Percentiles rank a stretch among this genome's conserved stretches.
phyloP scores from a whole-genome alignment of 1,140 invertebrate species.

The Cyclina sinensis region DNA sequence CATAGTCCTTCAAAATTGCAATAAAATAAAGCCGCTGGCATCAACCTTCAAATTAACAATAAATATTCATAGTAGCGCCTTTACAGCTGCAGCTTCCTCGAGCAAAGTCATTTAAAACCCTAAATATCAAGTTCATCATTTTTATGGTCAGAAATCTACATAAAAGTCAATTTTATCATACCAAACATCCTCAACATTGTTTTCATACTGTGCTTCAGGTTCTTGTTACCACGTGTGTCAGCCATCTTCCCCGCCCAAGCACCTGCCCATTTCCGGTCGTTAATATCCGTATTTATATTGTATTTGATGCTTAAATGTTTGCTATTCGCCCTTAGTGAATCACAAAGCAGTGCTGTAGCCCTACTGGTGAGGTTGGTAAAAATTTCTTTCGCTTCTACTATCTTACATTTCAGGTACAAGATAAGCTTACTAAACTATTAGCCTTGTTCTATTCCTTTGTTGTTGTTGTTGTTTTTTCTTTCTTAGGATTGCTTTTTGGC shows the following conservation, averaged over 20 bases:
- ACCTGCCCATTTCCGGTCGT: constrained; percentile 29
- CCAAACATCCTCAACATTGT: background rate
- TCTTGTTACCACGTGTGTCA: background rate
- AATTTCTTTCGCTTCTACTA: too few species aligned
- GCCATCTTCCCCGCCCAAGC: background rate
- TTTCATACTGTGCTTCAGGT: background rate
- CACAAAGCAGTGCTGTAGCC: constrained; percentile 22
- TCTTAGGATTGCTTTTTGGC: too few species aligned
- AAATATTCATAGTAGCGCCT: too few species aligned
- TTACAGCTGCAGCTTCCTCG: background rate
- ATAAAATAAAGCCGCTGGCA: too few species aligned
- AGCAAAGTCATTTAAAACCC: background rate
- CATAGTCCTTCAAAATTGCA: too few species aligned
- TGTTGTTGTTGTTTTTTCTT: too few species aligned
- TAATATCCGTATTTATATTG: constrained; percentile 34
- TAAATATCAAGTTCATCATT: background rate
- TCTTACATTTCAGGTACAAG: too few species aligned
- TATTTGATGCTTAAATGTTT: background rate
- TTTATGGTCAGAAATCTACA: background rate
- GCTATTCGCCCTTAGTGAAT: constrained; percentile 54
- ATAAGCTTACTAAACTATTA: too few species aligned
- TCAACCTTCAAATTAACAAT: too few species aligned
- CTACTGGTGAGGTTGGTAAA: constrained; percentile 5
- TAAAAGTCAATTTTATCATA: background rate
- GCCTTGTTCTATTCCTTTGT: too few species aligned